phyloP scores from a whole-genome alignment of 1,140 invertebrate species.

The Maniola jurtina region DNA sequence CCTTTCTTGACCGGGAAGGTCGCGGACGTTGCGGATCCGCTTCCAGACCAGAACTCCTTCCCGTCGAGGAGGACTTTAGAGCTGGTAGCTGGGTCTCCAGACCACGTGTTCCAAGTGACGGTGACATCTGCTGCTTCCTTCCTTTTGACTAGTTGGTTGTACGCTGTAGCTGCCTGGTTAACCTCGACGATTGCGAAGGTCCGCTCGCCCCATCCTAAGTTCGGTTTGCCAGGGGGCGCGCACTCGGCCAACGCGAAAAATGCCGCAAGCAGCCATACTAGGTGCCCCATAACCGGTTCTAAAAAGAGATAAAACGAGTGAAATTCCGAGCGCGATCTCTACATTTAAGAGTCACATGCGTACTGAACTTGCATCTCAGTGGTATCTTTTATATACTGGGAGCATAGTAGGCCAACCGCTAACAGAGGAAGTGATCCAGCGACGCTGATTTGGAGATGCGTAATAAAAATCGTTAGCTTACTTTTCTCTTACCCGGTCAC shows the following conservation, averaged over 20 bases:
- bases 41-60: conserved; percentile 62
- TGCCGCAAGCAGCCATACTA: conserved; percentile 45
- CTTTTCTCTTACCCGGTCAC: conserved; percentile 59
- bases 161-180: conserved; percentile 70
- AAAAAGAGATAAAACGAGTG: conserved; percentile 55
- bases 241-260: conserved; percentile 49
- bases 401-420: conserved; percentile 72
- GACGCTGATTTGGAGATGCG: conserved; percentile 61
- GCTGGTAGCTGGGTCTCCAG: conserved; percentile 59
- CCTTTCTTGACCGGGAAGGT: conserved; percentile 68
- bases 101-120: conserved; percentile 70
- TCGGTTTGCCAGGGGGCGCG: conserved; percentile 63
- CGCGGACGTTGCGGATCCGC: conserved; percentile 52
- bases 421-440: conserved; percentile 50
- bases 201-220: conserved; percentile 67
- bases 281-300: conserved; percentile 64
- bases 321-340: conserved; percentile 44
- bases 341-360: conserved; percentile 48
- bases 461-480: conserved; percentile 71
- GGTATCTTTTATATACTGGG: conserved; percentile 67
- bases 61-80: conserved; percentile 56
- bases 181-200: conserved; percentile 71
- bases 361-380: conserved; percentile 56
- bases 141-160: conserved; percentile 65
- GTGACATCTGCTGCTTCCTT: conserved; percentile 64